Percentiles rank a stretch among this genome's conserved stretches.
Conservation (phyloP, 2,888 invertebrate species). For the Octodonta nipae region DNA sequence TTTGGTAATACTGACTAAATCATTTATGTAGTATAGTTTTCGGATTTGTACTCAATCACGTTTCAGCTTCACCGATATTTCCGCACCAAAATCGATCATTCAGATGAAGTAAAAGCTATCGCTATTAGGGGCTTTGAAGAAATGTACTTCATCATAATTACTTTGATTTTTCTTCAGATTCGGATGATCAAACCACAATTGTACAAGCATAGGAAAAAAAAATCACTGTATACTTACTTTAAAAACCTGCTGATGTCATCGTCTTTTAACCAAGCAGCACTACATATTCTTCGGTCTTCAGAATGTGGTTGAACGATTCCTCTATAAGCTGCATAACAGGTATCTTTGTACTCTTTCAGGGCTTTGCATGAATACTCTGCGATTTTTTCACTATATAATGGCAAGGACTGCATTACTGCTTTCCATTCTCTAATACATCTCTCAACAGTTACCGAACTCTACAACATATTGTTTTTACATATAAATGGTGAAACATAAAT, state of each 20-base stretch:
- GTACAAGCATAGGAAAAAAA: no score
- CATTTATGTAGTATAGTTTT: no score
- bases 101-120: no score
- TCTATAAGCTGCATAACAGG: conserved; percentile 59
- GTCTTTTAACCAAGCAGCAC: conserved; percentile 83
- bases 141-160: no score
- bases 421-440: conserved; percentile 52
- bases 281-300: conserved; percentile 66
- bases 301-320: conserved; percentile 65
- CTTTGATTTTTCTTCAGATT: no score
- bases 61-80: no score
- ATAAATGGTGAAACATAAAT: conserved; percentile 3
- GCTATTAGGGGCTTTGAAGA: no score
- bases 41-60: no score
- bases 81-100: no score
- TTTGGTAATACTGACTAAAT: no score
- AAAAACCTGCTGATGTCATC: conserved; percentile 88
- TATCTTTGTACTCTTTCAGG: conserved; percentile 59
- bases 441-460: conserved; percentile 63
- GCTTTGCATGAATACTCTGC: conserved; percentile 58
- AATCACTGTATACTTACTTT: no score
- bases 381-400: conserved; percentile 61
- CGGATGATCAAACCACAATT: no score
- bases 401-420: conserved; percentile 54
- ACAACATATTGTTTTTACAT: conserved; percentile 20